A percentile compares a stretch with the other conserved stretches of the same genome.
phyloP scores from a whole-genome alignment of 1,140 invertebrate species.

The Heterodera carotae region DNA sequence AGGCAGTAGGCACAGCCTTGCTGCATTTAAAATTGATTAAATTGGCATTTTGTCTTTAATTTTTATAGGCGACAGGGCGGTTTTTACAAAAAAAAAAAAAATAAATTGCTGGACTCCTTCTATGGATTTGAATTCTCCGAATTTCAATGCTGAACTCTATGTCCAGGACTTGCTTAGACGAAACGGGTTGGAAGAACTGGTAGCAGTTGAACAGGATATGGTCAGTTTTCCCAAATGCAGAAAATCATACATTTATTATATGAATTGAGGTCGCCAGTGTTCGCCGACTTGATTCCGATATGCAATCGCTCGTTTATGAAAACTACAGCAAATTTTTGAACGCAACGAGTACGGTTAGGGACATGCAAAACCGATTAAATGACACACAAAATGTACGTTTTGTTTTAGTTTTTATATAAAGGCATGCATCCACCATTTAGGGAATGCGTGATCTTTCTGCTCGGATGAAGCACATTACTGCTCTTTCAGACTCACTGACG shows the following conservation, averaged over 20 bases:
- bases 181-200: conserved; percentile 50
- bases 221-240: too few relatives aligned
- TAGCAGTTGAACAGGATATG: conserved; percentile 53
- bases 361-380: conserved; percentile 43
- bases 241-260: too few relatives aligned
- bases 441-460: conserved; percentile 39
- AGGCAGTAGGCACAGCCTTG: too few relatives aligned
- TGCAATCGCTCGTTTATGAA: conserved; percentile 52
- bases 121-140: conserved; percentile 48
- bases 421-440: conserved; percentile 19
- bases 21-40: too few relatives aligned
- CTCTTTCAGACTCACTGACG: conserved; percentile 36
- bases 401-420: background rate
- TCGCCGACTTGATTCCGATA: conserved; percentile 49
- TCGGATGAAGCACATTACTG: conserved; percentile 42
- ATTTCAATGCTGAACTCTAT: conserved; percentile 46
- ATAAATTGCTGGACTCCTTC: too few relatives aligned
- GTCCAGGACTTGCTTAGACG: conserved; percentile 43
- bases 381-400: conserved; percentile 48
- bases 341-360: conserved; percentile 48
- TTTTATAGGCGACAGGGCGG: too few relatives aligned
- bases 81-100: too few relatives aligned
- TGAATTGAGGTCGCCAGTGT: conserved; percentile 40
- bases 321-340: conserved; percentile 56
- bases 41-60: too few relatives aligned